Conservation (phyloP, 2,797 vertebrate species). For the Lagodon rhomboides region DNA sequence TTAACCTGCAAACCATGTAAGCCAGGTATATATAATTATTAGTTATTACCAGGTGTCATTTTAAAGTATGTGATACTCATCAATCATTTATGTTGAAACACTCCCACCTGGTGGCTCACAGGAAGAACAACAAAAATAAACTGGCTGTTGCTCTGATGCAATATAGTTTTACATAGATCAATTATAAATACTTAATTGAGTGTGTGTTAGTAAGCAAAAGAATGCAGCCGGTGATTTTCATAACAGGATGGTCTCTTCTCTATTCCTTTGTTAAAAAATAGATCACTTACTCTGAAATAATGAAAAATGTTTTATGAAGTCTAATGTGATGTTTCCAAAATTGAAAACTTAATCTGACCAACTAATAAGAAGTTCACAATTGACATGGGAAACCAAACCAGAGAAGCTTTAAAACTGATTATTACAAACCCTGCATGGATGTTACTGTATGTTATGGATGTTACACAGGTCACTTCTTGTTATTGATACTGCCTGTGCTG, state of each 20-base stretch:
- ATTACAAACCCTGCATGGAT: too few relatives aligned
- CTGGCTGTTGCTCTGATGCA: background rate
- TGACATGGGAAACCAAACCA: too few relatives aligned
- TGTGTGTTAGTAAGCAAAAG: too few relatives aligned
- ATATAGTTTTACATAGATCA: background rate
- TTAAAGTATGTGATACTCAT: background rate
- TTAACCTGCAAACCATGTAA: background rate
- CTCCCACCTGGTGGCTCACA: conserved; percentile 47
- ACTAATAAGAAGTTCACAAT: too few relatives aligned
- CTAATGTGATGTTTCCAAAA: background rate
- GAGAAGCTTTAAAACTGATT: too few relatives aligned
- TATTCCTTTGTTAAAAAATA: background rate
- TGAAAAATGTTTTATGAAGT: background rate
- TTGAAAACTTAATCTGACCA: background rate
- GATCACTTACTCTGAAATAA: background rate
- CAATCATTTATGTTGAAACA: conserved; percentile 25
- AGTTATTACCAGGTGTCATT: background rate
- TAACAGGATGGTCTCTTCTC: background rate
- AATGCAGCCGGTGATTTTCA: background rate
- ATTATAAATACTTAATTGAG: background rate
- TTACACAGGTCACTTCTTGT: too few relatives aligned
- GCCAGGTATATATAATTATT: background rate
- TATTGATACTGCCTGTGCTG: too few relatives aligned
- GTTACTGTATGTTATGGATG: too few relatives aligned
- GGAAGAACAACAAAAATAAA: conserved; percentile 44